Conservation (phyloP, 2,888 invertebrate genomes). For the Sabellastarte sp. region DNA sequence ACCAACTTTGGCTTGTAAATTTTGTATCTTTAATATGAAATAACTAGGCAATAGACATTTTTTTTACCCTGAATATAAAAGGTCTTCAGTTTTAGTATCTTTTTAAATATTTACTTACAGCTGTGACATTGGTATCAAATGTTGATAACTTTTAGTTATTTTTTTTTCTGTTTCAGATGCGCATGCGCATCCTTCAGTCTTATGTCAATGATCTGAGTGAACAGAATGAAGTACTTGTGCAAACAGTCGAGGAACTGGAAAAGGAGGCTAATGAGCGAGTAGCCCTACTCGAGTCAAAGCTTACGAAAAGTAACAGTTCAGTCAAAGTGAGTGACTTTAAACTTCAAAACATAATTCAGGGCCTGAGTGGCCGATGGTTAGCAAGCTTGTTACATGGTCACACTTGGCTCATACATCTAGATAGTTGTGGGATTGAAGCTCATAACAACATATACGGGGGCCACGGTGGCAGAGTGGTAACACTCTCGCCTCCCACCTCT, state of each 20-base stretch:
- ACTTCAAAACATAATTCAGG: neutral
- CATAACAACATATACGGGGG: too few relatives aligned
- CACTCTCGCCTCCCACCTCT: too few relatives aligned
- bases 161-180: slow-evolving; percentile 37
- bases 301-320: slow-evolving; percentile 41
- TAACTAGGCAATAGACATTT: too few relatives aligned
- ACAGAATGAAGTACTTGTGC: slow-evolving; percentile 57
- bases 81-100: neutral
- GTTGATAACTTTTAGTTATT: neutral
- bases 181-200: slow-evolving; percentile 50
- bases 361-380: too few relatives aligned
- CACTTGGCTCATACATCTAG: too few relatives aligned
- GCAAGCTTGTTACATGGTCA: too few relatives aligned
- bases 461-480: too few relatives aligned
- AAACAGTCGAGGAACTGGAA: slow-evolving; percentile 57
- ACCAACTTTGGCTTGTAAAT: too few relatives aligned
- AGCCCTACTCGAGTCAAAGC: slow-evolving; percentile 45
- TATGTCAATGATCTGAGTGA: slow-evolving; percentile 57
- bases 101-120: too few relatives aligned
- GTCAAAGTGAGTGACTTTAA: slow-evolving; percentile 40
- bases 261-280: slow-evolving; percentile 55
- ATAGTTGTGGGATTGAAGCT: too few relatives aligned
- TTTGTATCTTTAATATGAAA: too few relatives aligned
- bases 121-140: neutral
- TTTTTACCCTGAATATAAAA: too few relatives aligned